Evolutionary conservation across 1,140 invertebrate species (phyloP), one percentile per base, ranked within the genome.

Genomic region (Manduca sexta): DNA sequence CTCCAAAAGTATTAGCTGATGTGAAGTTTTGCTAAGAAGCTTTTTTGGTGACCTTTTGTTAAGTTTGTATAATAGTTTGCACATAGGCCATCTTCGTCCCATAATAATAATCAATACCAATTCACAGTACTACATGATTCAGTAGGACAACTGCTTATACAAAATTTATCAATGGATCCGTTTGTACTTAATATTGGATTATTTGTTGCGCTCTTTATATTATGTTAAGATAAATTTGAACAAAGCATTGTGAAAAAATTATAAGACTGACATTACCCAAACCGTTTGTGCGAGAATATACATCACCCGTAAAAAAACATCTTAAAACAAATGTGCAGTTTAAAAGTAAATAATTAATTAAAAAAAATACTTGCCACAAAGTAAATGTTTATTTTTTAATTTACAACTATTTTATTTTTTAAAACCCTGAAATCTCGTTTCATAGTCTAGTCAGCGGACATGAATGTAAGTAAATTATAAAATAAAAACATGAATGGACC

Each of bases 261-360:
- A 65, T 60, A 68, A 68, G 64, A 68, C 64, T 71, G 68, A 71
- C 26, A 45, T 57, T 48, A 26, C 21, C 35, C 14, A 15, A 38
- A 38, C 13, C 16, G 11, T 38, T 12, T 38, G 13, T 14, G 21
- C 8, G 21, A 26, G 8, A 26, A 8, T 5, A 8, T 5, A 26
- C 4, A 5, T 5, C 4, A 26, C 21, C 8, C 21, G 4, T 26
- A 5, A 26, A 5, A 5, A 26, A 5, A 5, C 21, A 3, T 5
- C 8, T 26, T 26, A 8, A 26, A 26, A n/a, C n/a, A n/a, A 26
- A 15, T 38, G 3, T 16, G 12, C 35, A 38, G 21, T 26, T 1
- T 26, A 26, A 1, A 26, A 26, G 34, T 51, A 57, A 65, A 60
- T 54, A 67, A 58, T 56, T 49, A 52, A 35, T 61, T 48, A 18